phyloP scores from a whole-genome alignment of 2,797 vertebrate species.

The Pelobates cultripes region DNA sequence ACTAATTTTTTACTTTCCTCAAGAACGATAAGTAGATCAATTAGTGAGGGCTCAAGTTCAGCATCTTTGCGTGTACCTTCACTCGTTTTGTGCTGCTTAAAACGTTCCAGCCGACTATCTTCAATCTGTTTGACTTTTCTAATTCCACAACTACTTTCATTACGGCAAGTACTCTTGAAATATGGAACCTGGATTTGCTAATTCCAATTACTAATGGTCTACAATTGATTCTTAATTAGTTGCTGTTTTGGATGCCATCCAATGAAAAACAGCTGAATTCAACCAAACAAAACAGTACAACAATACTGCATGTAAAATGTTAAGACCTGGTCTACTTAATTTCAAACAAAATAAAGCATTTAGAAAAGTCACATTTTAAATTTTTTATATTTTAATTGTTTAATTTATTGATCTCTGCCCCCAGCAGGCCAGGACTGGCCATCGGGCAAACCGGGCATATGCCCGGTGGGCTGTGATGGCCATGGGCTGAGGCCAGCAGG shows the following conservation, averaged over 20 bases:
- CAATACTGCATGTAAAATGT: neutral
- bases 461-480: too few species aligned
- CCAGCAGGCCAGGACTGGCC: too few species aligned
- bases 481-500: too few species aligned
- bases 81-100: slow-evolving; percentile 85
- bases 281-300: slow-evolving; percentile 52
- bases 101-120: slow-evolving; percentile 87
- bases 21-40: slow-evolving; percentile 93
- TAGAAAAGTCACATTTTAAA: neutral
- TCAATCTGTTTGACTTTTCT: slow-evolving; percentile 78
- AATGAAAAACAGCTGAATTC: slow-evolving; percentile 77
- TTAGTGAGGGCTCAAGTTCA: slow-evolving; percentile 95
- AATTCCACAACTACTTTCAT: slow-evolving; percentile 78
- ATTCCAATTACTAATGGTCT: slow-evolving; percentile 89
- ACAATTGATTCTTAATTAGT: slow-evolving; percentile 99
- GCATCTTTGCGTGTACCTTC: slow-evolving; percentile 92
- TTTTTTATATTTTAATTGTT: too few species aligned
- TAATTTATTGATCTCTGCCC: too few species aligned
- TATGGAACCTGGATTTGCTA: slow-evolving; percentile 87
- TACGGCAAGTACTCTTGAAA: slow-evolving; percentile 89
- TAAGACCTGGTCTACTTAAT: neutral
- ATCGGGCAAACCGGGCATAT: too few species aligned
- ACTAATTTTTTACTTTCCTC: slow-evolving; percentile 85
- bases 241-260: slow-evolving; percentile 89
- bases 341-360: neutral